Evolutionary conservation across 2,113 vertebrate species (phyloP), one percentile per base, ranked within the genome.

Genomic region (Hydrolagus affinis): DNA sequence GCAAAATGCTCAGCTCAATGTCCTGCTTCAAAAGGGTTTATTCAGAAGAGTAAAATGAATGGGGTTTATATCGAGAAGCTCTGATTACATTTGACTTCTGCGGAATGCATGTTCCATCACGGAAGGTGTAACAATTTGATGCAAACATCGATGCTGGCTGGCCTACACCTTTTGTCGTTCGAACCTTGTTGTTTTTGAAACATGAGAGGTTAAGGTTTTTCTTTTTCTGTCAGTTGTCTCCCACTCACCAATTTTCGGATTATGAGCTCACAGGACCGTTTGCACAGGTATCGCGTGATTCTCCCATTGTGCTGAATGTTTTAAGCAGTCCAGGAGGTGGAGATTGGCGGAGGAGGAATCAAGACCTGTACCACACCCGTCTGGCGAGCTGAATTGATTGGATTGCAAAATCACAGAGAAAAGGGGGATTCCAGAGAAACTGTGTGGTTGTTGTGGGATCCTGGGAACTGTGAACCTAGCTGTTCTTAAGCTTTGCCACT

Each of bases 291-390:
- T 83, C 78, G 32, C 17, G 66, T 32, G 62, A 66, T 83, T 3
- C 14, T 83, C 62, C 25, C 11, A 68, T 83, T 83, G 30, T 80
- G 17, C 56, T 80, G 23, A 14, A 30, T 28, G 77, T 19, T 44
- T 83, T 25, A 83, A 66, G 12, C 78, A 64, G 23, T 66, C 78
- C 60, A 83, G 78, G 78, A 32, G 78, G n/a, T 83, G 62, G 78
- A 68, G 62, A 10, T 15, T 15, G 21, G 23, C 8, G 8, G 78
- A 28, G 62, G 62, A 68, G 44, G 44, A 83, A 32, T 83, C 28
- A 28, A 28, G 7, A 8, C 78, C 4, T 64, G 62, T 66, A 12
- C 19, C 30, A 32, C 44, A 44, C 66, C 25, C 60, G 17, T 66
- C 62, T 32, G 0, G 14, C 66, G 25, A 66, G 60, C 28, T 83